These are phyloP conservation scores for Cephus pygmeus DNA, from an alignment of 2,888 invertebrate genomes.

Conservation along the genomic window DNA sequence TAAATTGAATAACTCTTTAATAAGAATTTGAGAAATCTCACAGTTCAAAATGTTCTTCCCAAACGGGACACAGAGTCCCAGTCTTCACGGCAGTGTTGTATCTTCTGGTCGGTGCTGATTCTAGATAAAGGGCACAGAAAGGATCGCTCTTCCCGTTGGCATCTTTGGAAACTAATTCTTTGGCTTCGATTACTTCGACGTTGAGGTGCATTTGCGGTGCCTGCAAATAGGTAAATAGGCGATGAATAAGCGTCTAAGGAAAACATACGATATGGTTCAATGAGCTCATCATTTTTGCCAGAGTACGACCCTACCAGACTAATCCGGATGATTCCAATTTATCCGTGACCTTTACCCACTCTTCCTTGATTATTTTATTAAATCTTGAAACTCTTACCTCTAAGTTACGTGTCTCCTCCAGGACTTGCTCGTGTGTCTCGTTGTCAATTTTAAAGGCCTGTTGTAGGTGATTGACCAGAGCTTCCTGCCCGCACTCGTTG, in stretches of 20 bases:
- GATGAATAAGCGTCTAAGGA: background rate
- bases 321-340: background rate
- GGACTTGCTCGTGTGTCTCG: conserved; percentile 78
- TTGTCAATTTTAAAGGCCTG: conserved; percentile 84
- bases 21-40: conserved; percentile 68
- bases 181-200: conserved; percentile 88
- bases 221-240: conserved; percentile 41
- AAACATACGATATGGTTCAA: background rate
- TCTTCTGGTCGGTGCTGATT: conserved; percentile 80
- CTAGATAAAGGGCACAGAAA: conserved; percentile 91
- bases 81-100: conserved; percentile 93
- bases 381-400: conserved; percentile 66
- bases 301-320: background rate
- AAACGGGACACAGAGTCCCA: conserved; percentile 88
- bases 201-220: conserved; percentile 86
- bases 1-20: background rate
- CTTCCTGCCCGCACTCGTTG: conserved; percentile 76
- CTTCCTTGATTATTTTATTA: background rate
- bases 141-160: conserved; percentile 96
- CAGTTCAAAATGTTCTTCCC: conserved; percentile 99
- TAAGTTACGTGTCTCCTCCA: conserved; percentile 79
- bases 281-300: background rate
- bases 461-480: conserved; percentile 80
- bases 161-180: conserved; percentile 86
- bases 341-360: background rate